These are phyloP conservation scores for Sylvia atricapilla DNA, from an alignment of 2,113 vertebrate genomes.

Conservation along the genomic window DNA sequence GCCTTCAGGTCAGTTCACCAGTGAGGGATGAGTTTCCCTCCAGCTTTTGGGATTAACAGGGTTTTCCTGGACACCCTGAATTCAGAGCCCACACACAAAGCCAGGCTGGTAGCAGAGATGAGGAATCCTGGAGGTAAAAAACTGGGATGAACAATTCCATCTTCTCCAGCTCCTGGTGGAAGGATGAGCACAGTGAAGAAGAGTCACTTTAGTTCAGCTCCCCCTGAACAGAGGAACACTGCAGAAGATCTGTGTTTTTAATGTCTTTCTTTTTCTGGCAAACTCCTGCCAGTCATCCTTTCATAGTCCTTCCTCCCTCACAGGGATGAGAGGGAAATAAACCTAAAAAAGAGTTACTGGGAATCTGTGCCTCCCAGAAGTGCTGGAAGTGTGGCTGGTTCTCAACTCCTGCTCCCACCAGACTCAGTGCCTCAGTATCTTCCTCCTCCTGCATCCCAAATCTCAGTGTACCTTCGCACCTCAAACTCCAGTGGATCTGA, in stretches of 20 bases:
- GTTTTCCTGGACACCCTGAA: neutral
- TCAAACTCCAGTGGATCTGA: neutral
- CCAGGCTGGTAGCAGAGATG: neutral
- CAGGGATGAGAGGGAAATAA: neutral
- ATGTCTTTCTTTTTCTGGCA: neutral
- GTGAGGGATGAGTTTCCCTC: neutral
- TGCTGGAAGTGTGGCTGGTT: fast-evolving
- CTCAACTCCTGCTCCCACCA: neutral
- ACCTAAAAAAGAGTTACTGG: fast-evolving
- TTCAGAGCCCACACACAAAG: neutral
- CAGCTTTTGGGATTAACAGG: neutral
- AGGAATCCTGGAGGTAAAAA: neutral
- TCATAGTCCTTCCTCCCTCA: neutral
- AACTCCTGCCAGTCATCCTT: neutral
- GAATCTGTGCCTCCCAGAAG: neutral
- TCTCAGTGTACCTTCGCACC: neutral
- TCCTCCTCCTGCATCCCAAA: neutral
- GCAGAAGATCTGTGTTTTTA: neutral
- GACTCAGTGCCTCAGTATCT: too few species aligned
- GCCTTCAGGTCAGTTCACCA: fast-evolving
- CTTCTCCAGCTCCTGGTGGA: neutral
- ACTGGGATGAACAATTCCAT: neutral
- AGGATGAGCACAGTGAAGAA: neutral
- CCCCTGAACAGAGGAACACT: neutral
- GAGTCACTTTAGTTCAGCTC: neutral